Evolutionary conservation across 2,113 vertebrate species (phyloP).

Genomic region (Aphelocoma coerulescens): DNA sequence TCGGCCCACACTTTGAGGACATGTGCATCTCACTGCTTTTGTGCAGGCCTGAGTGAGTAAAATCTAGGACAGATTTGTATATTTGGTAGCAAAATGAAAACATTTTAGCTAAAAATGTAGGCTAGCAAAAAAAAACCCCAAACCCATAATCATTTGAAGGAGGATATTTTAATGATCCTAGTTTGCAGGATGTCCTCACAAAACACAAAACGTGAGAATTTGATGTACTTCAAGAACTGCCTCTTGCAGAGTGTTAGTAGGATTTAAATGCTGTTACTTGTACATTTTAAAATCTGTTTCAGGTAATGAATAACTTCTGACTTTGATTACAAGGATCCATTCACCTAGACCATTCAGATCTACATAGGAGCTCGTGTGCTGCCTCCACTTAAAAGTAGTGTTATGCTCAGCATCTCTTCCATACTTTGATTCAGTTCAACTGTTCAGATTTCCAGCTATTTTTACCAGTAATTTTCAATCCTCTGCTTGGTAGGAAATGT

Average conservation of each 20-base stretch:
- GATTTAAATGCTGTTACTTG: neutral
- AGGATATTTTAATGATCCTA: neutral
- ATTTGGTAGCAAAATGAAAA: neutral
- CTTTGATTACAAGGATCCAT: neutral
- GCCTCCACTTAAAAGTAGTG: neutral
- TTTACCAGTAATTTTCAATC: neutral
- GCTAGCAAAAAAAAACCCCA: neutral
- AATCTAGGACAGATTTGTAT: neutral
- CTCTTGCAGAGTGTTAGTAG: neutral
- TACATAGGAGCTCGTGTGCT: neutral
- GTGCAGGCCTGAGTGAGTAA: neutral
- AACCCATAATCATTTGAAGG: neutral
- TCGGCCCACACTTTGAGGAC: neutral
- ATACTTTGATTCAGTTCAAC: neutral
- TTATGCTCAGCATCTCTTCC: neutral
- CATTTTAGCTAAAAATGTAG: neutral
- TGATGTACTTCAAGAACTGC: neutral
- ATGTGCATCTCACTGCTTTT: neutral
- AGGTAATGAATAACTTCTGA: neutral
- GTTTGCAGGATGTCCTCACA: neutral
- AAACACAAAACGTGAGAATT: neutral
- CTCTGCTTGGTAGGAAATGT: neutral
- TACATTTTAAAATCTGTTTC: neutral
- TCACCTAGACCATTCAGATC: neutral
- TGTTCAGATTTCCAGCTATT: neutral